These are phyloP conservation scores for Trypoxylon attenuatum DNA, from an alignment of 2,888 invertebrate genomes.

Conservation along the genomic window DNA sequence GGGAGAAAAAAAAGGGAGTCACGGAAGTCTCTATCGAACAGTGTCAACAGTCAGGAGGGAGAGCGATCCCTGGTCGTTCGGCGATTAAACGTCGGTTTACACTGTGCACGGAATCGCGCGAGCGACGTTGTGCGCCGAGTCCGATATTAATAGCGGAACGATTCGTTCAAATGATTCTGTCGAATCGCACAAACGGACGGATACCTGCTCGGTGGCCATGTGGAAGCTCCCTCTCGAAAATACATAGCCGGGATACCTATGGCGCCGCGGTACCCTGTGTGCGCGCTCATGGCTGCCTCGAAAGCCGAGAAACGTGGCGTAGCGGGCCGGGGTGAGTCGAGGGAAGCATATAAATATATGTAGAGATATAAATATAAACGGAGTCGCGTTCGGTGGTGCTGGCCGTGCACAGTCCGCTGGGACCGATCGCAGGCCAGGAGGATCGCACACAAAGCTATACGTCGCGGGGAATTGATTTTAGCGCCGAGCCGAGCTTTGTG, in stretches of 20 bases:
- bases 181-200: slow-evolving; percentile 41
- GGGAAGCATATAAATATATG: slow-evolving; percentile 10
- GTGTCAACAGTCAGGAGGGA: slow-evolving; percentile 7
- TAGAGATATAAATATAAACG: slow-evolving; percentile 23
- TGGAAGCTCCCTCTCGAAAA: slow-evolving; percentile 10
- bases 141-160: slow-evolving; percentile 44
- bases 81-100: slow-evolving; percentile 35
- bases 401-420: slow-evolving; percentile 31
- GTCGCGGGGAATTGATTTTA: slow-evolving; percentile 70
- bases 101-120: slow-evolving; percentile 20
- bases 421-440: slow-evolving; percentile 41
- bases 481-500: slow-evolving; percentile 69
- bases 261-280: no score
- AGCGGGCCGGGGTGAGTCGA: no score
- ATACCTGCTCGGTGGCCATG: slow-evolving; percentile 20
- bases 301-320: background rate
- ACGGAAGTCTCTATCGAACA: background rate
- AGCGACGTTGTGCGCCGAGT: slow-evolving; percentile 18
- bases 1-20: background rate
- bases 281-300: no score
- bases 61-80: slow-evolving; percentile 16
- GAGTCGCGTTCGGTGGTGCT: slow-evolving; percentile 11
- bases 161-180: slow-evolving; percentile 42
- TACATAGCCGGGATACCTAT: background rate
- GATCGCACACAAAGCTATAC: slow-evolving; percentile 43